Base-by-base conservation (phyloP, 2,113 vertebrate genomes). In the Struthio camelus region DNA sequence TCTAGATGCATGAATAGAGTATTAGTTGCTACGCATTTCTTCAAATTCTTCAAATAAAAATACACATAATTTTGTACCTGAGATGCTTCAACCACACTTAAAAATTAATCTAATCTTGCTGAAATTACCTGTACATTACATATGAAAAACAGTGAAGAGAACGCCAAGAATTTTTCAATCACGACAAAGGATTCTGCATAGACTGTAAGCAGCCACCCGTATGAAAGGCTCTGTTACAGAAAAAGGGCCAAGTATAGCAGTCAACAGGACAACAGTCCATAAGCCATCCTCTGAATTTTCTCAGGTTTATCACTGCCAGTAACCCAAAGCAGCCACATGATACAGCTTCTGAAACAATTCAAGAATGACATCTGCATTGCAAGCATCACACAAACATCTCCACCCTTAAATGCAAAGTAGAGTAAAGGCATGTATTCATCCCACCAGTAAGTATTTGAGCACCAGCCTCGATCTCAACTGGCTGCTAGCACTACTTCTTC, bases 271-370 rank as follows among this genome's bases (percentile, higher is more conserved):
- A 40, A 42, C 19, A 56, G 30, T 1, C 2, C 18, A 14, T 28
- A 78, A 54, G 4, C 4, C 23, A 36, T 14, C 48, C 65, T 38
- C 19, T 0, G 5, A 62, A 87, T 73, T 54, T 77, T 77, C 38
- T 78, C 53, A 75, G 11, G n/a, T 65, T 91, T 87, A 59, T 15
- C 40, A 73, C 27, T 32, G 24, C 9, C 12, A n/a, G 18, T 19
- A 83, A 56, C 1, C 2, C 40, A 58, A 8, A 38, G 18, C 50
- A 75, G 14, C 5, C 1, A 1, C n/a, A 59, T 0, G 1, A 24
- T 75, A 7, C 11, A 53, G 22, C 14, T 48, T 54, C 42, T 48
- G 25, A 81, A 90, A 86, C 25, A 71, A 71, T 14, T 76, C 20
- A 83, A 36, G 25, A 58, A 32, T 27, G 3, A 2, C 15, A 64